phyloP scores from a whole-genome alignment of 2,113 vertebrate species.

The Rhinoderma darwinii region DNA sequence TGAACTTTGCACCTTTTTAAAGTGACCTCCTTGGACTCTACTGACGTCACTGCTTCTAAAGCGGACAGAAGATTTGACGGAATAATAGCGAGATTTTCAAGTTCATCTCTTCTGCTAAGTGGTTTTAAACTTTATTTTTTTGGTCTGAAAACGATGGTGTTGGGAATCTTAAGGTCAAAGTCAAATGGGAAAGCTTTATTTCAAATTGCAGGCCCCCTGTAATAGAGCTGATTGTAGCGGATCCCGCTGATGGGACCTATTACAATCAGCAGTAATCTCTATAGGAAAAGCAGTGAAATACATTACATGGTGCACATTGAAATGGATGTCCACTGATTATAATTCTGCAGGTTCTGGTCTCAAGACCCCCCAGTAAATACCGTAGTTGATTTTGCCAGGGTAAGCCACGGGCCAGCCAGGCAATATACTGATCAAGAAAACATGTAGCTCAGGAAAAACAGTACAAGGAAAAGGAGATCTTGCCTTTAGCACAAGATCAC shows the following conservation, averaged over 20 bases:
- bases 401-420: too few relatives aligned
- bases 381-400: too few relatives aligned
- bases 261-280: too few relatives aligned
- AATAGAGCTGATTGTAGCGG: not conserved
- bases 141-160: not conserved
- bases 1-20: not conserved
- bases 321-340: too few relatives aligned
- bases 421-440: too few relatives aligned
- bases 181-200: not conserved
- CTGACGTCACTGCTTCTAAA: not conserved
- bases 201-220: not conserved
- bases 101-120: not conserved
- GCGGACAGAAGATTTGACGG: not conserved
- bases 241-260: not conserved
- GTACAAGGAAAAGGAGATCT: too few relatives aligned
- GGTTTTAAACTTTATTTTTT: not conserved
- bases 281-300: too few relatives aligned
- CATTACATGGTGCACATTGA: too few relatives aligned
- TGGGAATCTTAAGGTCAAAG: not conserved
- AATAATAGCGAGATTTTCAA: not conserved
- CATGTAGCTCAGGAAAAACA: too few relatives aligned
- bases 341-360: too few relatives aligned
- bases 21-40: not conserved
- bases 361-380: too few relatives aligned
- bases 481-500: too few relatives aligned